phyloP scores from a whole-genome alignment of 2,888 invertebrate species.

The Crocallis elinguaria region DNA sequence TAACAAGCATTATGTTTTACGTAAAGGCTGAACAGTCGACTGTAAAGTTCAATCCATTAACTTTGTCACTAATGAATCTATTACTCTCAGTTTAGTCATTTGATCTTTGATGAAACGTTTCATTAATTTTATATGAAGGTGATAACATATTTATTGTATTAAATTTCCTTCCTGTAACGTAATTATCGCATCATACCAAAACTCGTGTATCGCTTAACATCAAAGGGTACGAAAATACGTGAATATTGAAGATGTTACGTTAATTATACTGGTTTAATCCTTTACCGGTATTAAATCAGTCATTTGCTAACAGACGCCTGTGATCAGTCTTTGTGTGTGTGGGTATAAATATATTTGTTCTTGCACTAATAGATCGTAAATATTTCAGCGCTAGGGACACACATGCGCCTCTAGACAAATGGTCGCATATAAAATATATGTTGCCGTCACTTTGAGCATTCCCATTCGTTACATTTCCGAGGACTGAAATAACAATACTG shows the following conservation, averaged over 20 bases:
- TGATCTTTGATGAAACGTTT: conserved; percentile 22
- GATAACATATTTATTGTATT: conserved; percentile 25
- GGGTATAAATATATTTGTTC: conserved; percentile 55
- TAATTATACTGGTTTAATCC: conserved; percentile 63
- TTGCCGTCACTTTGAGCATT: conserved; percentile 72
- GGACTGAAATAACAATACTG: conserved; percentile 81
- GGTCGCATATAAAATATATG: conserved; percentile 74
- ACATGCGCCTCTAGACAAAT: conserved; percentile 77
- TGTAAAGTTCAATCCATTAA: conserved; percentile 9
- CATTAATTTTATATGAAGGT: conserved; percentile 17
- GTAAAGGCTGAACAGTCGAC: neutral
- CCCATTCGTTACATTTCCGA: conserved; percentile 74
- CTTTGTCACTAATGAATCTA: conserved; percentile 6
- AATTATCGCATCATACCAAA: conserved; percentile 30
- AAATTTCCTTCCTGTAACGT: conserved; percentile 25
- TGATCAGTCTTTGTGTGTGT: conserved; percentile 50
- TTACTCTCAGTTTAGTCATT: conserved; percentile 10
- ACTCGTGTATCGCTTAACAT: conserved; percentile 40
- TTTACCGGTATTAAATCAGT: conserved; percentile 71
- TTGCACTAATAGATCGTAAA: conserved; percentile 82
- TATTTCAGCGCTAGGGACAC: conserved; percentile 75
- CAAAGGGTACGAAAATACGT: conserved; percentile 54
- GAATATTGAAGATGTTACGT: conserved; percentile 52
- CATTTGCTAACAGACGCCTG: conserved; percentile 62
- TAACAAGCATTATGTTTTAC: conserved; percentile 7